Conservation (phyloP, 2,113 vertebrate species). For the Myxocyprinus asiaticus region DNA sequence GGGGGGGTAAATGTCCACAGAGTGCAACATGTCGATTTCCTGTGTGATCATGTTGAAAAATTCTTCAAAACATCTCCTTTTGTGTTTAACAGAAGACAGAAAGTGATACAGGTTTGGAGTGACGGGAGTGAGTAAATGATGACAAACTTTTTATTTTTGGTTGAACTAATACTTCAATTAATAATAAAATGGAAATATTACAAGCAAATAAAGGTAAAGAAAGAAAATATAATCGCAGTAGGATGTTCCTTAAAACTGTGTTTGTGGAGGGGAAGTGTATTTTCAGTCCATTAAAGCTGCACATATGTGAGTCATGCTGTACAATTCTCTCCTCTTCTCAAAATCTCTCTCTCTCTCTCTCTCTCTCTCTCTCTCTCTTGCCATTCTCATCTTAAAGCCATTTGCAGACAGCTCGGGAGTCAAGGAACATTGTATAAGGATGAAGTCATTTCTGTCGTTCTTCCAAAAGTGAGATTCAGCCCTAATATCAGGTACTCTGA, state of each 20-base stretch:
- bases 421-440: constrained; percentile 29
- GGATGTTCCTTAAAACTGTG: neutral
- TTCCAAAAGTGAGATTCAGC: constrained; percentile 31
- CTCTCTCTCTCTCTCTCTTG: neutral
- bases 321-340: no score
- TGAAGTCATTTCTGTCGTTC: constrained; percentile 33
- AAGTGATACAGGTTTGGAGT: no score
- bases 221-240: neutral
- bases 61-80: no score
- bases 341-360: neutral
- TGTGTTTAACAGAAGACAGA: no score
- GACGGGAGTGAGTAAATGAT: no score
- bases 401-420: constrained; percentile 6
- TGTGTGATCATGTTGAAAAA: no score
- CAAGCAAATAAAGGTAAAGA: neutral
- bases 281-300: constrained; percentile 13
- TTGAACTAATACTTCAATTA: no score
- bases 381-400: neutral
- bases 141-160: no score
- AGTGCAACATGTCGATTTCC: no score
- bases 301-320: neutral
- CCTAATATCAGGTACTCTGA: constrained; percentile 37
- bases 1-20: no score
- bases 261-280: neutral
- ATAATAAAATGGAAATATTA: no score